Conservation (phyloP, 2,113 vertebrate genomes). For the Ptychochromis oligacanthus region DNA sequence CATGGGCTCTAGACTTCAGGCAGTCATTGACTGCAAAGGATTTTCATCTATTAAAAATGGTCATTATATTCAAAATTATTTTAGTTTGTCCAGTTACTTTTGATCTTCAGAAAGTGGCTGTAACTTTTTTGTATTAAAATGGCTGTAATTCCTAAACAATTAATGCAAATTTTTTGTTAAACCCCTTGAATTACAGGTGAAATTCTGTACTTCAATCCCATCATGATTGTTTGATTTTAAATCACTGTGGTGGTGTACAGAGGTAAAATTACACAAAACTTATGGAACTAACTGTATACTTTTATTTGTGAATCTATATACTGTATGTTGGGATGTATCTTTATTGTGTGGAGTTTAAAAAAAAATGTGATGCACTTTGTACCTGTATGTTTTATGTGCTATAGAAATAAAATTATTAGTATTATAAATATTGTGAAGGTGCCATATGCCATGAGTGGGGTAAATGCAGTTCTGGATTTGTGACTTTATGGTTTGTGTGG, state of each 20-base stretch:
- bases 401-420: not conserved
- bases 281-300: too few species aligned
- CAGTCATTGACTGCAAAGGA: not conserved
- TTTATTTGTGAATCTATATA: not conserved
- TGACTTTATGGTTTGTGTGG: not conserved
- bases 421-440: not conserved
- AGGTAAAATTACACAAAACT: too few species aligned
- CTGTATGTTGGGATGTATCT: not conserved
- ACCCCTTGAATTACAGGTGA: too few species aligned
- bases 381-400: not conserved
- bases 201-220: too few species aligned
- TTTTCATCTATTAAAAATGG: rapidly evolving
- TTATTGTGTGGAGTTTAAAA: not conserved
- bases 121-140: too few species aligned
- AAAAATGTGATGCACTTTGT: not conserved
- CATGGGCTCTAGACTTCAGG: not conserved
- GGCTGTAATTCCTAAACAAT: too few species aligned
- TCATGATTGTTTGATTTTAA: too few species aligned
- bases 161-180: too few species aligned
- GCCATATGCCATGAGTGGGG: not conserved
- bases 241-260: too few species aligned
- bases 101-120: not conserved
- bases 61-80: not conserved
- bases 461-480: not conserved
- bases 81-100: not conserved